Conservation (phyloP, 2,888 invertebrate species). For the Chymomyza amoena region DNA sequence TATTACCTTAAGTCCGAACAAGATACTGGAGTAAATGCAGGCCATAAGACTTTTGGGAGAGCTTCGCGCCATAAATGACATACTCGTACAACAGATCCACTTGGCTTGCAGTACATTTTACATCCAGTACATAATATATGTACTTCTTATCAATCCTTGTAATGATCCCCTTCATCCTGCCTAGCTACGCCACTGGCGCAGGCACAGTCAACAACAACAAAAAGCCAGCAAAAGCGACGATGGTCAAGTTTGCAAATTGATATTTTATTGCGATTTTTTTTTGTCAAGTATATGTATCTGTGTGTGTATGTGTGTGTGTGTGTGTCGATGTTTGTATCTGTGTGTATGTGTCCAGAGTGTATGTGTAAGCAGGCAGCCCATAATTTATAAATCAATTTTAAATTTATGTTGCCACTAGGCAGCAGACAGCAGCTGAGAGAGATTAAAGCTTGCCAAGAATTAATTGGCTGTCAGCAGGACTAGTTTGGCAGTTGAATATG, state of each 20-base stretch:
- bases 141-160: too few relatives aligned
- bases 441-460: neutral
- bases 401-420: constrained; percentile 1
- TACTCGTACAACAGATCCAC: too few relatives aligned
- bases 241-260: constrained; percentile 65
- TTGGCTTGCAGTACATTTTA: too few relatives aligned
- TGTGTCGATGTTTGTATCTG: neutral
- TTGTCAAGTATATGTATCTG: constrained; percentile 1
- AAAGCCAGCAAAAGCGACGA: constrained; percentile 14
- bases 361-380: constrained; percentile 12
- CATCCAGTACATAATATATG: too few relatives aligned
- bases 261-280: constrained; percentile 59
- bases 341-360: neutral
- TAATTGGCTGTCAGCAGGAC: neutral
- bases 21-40: too few relatives aligned
- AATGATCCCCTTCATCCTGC: too few relatives aligned
- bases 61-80: too few relatives aligned
- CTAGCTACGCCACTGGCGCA: neutral
- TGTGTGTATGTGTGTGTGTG: neutral
- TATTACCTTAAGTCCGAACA: too few relatives aligned
- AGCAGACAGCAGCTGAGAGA: neutral
- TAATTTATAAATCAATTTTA: constrained; percentile 32
- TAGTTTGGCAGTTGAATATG: neutral
- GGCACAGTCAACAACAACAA: constrained; percentile 2
- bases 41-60: too few relatives aligned